phyloP scores from a whole-genome alignment of 2,797 vertebrate genomes.

The Crenuchus spilurus region DNA sequence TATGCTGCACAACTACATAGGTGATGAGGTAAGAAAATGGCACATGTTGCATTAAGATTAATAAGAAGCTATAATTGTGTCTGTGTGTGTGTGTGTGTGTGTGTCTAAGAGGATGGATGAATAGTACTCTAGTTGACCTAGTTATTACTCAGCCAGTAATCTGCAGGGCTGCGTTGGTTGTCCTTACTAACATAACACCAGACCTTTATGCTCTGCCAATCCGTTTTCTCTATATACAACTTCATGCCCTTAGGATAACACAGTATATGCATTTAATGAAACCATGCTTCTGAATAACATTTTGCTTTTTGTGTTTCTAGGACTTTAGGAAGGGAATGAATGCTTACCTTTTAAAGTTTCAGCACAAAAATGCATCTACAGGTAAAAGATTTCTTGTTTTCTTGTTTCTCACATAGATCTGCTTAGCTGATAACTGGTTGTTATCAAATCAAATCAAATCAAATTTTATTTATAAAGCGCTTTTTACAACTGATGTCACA shows the following conservation, averaged over 20 bases:
- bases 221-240: background rate
- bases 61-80: background rate
- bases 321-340: slow-evolving; percentile 99
- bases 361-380: slow-evolving; percentile 96
- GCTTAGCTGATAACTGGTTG: no score
- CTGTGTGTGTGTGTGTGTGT: slow-evolving; percentile 7
- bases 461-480: no score
- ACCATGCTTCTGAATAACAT: background rate
- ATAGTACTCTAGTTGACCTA: background rate
- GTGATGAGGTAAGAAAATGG: slow-evolving; percentile 86
- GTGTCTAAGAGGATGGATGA: background rate
- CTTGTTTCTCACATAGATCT: background rate
- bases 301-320: slow-evolving; percentile 66
- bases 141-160: background rate
- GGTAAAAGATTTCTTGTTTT: slow-evolving; percentile 72
- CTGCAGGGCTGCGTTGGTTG: background rate
- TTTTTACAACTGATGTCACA: no score
- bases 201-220: slow-evolving; percentile 13
- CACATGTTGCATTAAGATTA: background rate
- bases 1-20: slow-evolving; percentile 97
- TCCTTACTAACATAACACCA: background rate
- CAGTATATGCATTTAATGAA: background rate
- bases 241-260: background rate
- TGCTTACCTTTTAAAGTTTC: slow-evolving; percentile 93
- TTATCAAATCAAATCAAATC: no score